Evolutionary conservation across 1,140 invertebrate genomes (phyloP), one percentile per base, ranked within the genome.

Genomic region (Panonychus citri): DNA sequence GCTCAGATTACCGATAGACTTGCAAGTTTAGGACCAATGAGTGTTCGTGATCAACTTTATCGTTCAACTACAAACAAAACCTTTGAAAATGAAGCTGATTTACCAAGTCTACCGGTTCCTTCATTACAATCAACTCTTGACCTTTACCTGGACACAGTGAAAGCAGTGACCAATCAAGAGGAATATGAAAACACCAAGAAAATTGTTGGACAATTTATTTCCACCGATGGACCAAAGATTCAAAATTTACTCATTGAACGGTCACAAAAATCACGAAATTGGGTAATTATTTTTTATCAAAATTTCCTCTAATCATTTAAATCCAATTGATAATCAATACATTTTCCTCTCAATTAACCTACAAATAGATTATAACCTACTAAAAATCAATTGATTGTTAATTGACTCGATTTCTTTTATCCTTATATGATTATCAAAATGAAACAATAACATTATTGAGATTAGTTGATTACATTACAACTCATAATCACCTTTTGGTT

Each of bases 141-240:
- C 8, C 68, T 65, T 63, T 72, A 71, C 57, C 57, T 72, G 13
- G 67, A 71, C 43, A 70, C 69, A 48, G 69, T 71, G 1, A 62
- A 62, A 40, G 64, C 67, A 25, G 60, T 66, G 55, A 61, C 69
- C 5, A 64, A 62, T 21, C 58, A 64, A 53, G 66, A 67, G 34
- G 70, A 72, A 60, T 70, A 62, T 60, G 46, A 55, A 50, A 58
- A 65, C 40, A 71, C 70, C 26, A 61, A 65, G 56, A 59, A 60
- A 53, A 61, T 71, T 42, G 67, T 68, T 27, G 55, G 66, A 43
- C 59, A 71, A 53, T 72, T 72, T 65, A 62, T 60, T 25, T 59
- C 60, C 54, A 68, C 67, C n/a, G 62, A 68, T 39, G 71, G 71
- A 34, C 63, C 64, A 61, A 60, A 66, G 13, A 59, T 73, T 8